Evolutionary conservation across 2,888 invertebrate genomes (phyloP), one percentile per base, ranked within the genome.

Genomic region (Epinotia bilunana): DNA sequence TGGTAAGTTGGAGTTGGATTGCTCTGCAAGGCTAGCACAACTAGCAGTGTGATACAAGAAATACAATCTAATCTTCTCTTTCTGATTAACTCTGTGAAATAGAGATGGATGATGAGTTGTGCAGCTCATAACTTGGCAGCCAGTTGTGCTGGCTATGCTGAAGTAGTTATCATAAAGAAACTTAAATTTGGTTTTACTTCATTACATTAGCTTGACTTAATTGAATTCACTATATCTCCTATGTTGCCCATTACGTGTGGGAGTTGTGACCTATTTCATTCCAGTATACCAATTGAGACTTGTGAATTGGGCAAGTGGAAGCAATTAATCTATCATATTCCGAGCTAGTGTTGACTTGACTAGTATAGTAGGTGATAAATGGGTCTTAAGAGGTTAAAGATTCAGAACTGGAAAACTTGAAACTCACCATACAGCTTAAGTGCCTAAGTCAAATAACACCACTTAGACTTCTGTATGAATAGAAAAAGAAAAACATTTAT

Each of bases 1-100:
- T 99, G 99, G 99, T 98, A 90, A 95, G 94, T 86, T 33, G 49
- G 16, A 95, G 94, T 86, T 33, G 49, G 9, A 23, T n/a, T 9
- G 7, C n/a, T 53, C 53, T 12, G 13, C 46, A 46, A n/a, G 16
- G 6, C 53, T 6, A 39, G 39, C 39, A 39, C 9, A 39, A 39
- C 39, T 9, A 39, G 9, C 39, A 39, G 39, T 39, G 33, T 39
- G 9, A 39, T 1, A 7, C 39, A 39, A 39, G 9, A 7, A 39
- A 39, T 9, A 9, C 39, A 7, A 39, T 39, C 9, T 39, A 39
- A 7, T 39, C 39, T 39, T 39, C 39, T 39, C 39, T 39, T 39
- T 39, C 39, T 39, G 7, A 39, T 39, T 39, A 39, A 39, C 39
- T 7, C 7, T 39, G 0, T 33, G 39, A 53, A 53, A 53, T 16